phyloP scores from a whole-genome alignment of 2,888 invertebrate species.

The Nomada lathburiana region DNA sequence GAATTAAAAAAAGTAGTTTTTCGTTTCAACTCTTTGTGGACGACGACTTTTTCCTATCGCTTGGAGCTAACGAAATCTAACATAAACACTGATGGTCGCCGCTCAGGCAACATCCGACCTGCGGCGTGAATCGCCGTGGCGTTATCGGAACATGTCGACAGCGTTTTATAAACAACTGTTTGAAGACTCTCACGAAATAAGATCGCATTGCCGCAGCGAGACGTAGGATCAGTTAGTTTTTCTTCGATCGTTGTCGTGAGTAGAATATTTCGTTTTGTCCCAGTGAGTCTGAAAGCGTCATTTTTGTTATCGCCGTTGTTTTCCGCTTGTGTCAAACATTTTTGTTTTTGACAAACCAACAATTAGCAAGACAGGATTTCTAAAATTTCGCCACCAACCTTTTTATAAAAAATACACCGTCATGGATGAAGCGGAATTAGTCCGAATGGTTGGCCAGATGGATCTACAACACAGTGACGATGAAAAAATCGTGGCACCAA shows the following conservation, averaged over 20 bases:
- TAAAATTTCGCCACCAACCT: conserved; percentile 26
- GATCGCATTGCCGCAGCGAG: conserved; percentile 41
- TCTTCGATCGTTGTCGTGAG: conserved; percentile 6
- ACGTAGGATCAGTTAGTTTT: conserved; percentile 47
- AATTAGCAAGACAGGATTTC: conserved; percentile 6
- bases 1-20: conserved; percentile 22
- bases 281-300: no score
- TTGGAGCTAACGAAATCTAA: conserved; percentile 35
- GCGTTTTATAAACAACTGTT: background rate
- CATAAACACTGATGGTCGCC: conserved; percentile 33
- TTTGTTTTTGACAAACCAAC: conserved; percentile 22
- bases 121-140: conserved; percentile 25
- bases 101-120: conserved; percentile 13
- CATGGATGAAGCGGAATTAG: conserved; percentile 44
- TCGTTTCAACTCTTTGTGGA: conserved; percentile 13
- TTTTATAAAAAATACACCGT: conserved; percentile 36
- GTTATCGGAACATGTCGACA: background rate
- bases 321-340: conserved; percentile 26
- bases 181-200: conserved; percentile 36
- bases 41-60: conserved; percentile 34
- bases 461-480: conserved; percentile 23
- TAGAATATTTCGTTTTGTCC: no score
- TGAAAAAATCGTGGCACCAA: conserved; percentile 33
- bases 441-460: conserved; percentile 34
- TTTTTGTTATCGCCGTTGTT: background rate